These are phyloP conservation scores for Phalanger gymnotis DNA, from an alignment of 2,797 vertebrate species.

Conservation along the genomic window DNA sequence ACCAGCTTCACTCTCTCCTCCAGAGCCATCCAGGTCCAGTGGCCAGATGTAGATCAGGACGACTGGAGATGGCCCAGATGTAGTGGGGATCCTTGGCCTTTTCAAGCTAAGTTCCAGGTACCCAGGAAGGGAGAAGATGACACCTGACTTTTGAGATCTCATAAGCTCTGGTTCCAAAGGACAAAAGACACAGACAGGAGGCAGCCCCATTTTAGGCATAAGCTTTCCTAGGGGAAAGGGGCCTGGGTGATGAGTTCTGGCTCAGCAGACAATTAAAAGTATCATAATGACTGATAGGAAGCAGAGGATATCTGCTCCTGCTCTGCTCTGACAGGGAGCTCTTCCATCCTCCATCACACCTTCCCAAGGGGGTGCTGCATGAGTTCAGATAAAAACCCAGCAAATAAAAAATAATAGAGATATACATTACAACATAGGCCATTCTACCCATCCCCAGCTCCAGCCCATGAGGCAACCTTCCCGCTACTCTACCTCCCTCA, in stretches of 20 bases:
- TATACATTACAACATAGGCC: not conserved
- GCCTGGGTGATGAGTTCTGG: not conserved
- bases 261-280: not conserved
- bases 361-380: not conserved
- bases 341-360: not conserved
- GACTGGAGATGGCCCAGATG: no score
- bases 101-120: not conserved
- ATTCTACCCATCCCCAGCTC: not conserved
- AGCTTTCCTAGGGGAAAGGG: not conserved
- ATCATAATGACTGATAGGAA: not conserved
- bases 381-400: not conserved
- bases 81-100: no score
- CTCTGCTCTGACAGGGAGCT: not conserved
- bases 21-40: no score
- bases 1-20: no score
- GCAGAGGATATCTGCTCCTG: not conserved
- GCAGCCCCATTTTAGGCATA: no score
- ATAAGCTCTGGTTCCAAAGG: no score
- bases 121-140: no score
- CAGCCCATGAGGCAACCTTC: not conserved
- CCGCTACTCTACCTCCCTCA: not conserved
- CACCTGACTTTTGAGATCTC: no score
- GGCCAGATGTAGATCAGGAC: no score
- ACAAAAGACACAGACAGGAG: no score
- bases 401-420: not conserved